Evolutionary conservation across 2,797 vertebrate species (phyloP).

Genomic region (Rhincodon typus): DNA sequence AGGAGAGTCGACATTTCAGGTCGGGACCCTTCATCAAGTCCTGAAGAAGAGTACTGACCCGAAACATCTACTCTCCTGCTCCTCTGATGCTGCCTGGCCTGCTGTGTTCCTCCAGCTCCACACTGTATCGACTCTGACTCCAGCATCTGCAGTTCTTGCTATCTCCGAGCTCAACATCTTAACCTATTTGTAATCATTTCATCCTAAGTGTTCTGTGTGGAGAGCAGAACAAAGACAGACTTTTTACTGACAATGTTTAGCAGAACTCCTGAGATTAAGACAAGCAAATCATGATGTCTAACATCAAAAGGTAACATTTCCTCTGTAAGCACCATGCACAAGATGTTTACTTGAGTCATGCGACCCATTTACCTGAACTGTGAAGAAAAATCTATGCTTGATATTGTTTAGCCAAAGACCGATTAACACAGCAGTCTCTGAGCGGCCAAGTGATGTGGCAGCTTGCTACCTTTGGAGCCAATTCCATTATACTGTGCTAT

Average conservation of each 20-base stretch:
- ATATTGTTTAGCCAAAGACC: not conserved
- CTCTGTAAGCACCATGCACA: not conserved
- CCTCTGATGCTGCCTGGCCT: too few species aligned
- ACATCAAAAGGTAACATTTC: not conserved
- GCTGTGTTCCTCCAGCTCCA: too few species aligned
- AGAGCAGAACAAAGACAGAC: not conserved
- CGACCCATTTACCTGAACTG: not conserved
- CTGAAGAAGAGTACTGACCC: too few species aligned
- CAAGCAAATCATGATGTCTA: not conserved
- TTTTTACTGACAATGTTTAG: not conserved
- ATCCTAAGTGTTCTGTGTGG: not conserved
- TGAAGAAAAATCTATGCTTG: not conserved
- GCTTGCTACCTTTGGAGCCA: not conserved
- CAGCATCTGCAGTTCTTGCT: too few species aligned
- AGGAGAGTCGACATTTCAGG: too few species aligned
- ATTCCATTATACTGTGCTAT: not conserved
- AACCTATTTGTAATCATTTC: not conserved
- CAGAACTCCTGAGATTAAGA: not conserved
- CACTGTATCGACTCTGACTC: too few species aligned
- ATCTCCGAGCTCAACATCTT: not conserved
- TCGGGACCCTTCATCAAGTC: too few species aligned
- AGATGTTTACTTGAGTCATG: not conserved
- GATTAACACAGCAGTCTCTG: not conserved
- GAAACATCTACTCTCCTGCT: too few species aligned
- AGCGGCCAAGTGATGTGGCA: not conserved